Evolutionary conservation across 2,113 vertebrate species (phyloP).

Genomic region (Equus przewalskii): DNA sequence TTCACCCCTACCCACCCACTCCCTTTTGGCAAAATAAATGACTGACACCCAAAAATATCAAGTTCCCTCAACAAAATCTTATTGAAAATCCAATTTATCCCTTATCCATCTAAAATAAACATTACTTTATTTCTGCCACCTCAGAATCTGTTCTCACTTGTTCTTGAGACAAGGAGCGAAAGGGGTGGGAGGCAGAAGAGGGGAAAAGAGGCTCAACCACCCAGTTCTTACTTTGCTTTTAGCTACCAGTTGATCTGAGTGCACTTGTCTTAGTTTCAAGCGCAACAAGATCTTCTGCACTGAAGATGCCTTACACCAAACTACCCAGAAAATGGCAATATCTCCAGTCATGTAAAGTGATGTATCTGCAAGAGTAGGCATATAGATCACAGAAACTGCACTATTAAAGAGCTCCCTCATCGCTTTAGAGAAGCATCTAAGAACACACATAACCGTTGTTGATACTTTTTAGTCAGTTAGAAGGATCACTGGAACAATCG

Average conservation of each 20-base stretch:
- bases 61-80: neutral
- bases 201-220: neutral
- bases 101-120: conserved; percentile 25
- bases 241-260: neutral
- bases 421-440: neutral
- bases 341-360: neutral
- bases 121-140: neutral
- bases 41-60: neutral
- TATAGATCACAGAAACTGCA: neutral
- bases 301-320: neutral
- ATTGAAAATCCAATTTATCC: neutral
- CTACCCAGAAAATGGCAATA: neutral
- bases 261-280: neutral
- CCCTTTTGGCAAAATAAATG: neutral
- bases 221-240: neutral
- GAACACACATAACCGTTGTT: neutral
- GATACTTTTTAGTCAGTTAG: neutral
- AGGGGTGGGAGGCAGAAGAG: neutral
- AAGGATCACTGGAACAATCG: neutral
- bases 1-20: neutral
- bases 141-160: conserved; percentile 8
- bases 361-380: fast-evolving
- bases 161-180: neutral
- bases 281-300: conserved; percentile 1
- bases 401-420: neutral